Evolutionary conservation across 2,113 vertebrate species (phyloP), one percentile per base, ranked within the genome.

Genomic region (Heptranchias perlo): DNA sequence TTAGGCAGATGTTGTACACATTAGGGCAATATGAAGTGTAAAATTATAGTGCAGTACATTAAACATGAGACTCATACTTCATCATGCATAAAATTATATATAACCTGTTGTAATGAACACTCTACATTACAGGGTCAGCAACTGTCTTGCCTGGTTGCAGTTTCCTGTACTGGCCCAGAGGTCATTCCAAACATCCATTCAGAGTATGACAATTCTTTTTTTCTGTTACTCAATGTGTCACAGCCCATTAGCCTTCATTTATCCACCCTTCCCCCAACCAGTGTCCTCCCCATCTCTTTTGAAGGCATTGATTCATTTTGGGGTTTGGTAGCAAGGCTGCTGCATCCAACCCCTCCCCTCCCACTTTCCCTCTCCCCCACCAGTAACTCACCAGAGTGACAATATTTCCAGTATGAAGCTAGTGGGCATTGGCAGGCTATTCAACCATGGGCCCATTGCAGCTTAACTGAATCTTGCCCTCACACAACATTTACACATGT

Each of bases 1-100:
- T 94, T 94, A 94, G 92, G 92, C 92, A 94, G 92, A 94, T 94
- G 92, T 65, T 94, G 62, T 94, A 94, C 92, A 94, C 92, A 94
- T 94, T 94, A 94, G 62, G 92, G 92, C 61, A 94, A 94, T 94
- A 65, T 47, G 62, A 94, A 94, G 64, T 94, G 92, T 65, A 94
- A 65, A 65, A 94, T 94, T 94, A 94, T 94, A 64, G 61, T 44
- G 92, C 64, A 21, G 62, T 94, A 94, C 92, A 94, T 65, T 94
- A 94, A 94, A 94, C 92, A 94, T 94, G 92, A 94, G 62, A 94
- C 61, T 94, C 92, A 94, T 94, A 65, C 62, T 94, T 94, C 62
- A 67, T 94, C 92, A 67, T 44, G 92, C 39, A 94, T 91, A 94
- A 67, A 94, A 94, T 94, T 94, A 94, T 67, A 28, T 67, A 65